Evolutionary conservation across 1,140 invertebrate species (phyloP), one percentile per base, ranked within the genome.

Genomic region (Nasonia vitripennis): DNA sequence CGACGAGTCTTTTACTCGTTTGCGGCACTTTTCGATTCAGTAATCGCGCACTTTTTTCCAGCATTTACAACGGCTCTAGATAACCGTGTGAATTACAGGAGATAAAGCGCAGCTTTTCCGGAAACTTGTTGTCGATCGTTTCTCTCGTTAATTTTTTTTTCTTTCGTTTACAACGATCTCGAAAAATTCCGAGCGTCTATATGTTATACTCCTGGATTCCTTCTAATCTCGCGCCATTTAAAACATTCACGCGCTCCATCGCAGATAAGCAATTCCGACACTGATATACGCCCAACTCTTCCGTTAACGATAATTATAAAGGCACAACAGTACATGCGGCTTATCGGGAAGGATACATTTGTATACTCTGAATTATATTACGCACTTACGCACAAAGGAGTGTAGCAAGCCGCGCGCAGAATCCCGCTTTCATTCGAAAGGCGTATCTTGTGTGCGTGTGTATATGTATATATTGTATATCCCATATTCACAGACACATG

Each of bases 381-480:
- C 17, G n/a, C 14, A 55, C 14, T 37, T 37, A 55, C 51, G 51
- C 51, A 17, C 17, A 55, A 55, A 62, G 4, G n/a, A 62, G 55
- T 62, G 17, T 62, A 17, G 20, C 14, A 14, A 62, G 55, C 17
- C 17, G 34, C 34, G 34, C 20, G 55, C 17, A 62, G 55, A 62
- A 62, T 62, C 55, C 55, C 55, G 55, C 55, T 62, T 62, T 62
- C 55, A 62, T 62, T 62, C 55, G 55, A 62, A 62, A 62, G 55
- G 55, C 55, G 55, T 14, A 62, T 3, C 4, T 51, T 51, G 9
- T 51, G 7, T 62, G 17, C 55, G 55, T 62, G 17, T 20, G 55
- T 62, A n/a, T 62, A 17, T n/a, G 31, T 34, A 70, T 70, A 70
- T 11, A 31, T 20, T 27, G 27, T 27, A 27, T 27, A 27, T 27